A percentile compares a stretch with the other conserved stretches of the same genome.
Conservation (phyloP, 2,113 vertebrate genomes). For the Hypomesus transpacificus region DNA sequence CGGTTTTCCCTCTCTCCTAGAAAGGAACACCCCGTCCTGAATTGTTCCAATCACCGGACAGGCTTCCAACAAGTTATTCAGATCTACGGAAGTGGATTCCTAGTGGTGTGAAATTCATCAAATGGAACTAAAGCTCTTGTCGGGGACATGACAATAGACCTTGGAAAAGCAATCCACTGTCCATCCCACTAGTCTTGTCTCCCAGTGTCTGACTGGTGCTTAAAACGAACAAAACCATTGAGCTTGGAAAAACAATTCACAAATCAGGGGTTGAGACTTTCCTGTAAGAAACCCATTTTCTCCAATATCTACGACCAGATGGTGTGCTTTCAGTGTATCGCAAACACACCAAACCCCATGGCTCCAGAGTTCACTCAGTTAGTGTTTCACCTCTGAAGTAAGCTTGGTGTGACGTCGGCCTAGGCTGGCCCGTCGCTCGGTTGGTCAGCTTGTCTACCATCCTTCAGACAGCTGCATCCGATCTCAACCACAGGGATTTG, state of each 20-base stretch:
- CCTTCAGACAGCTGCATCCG: constrained; percentile 46
- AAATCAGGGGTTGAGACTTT: too few species aligned
- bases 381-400: neutral
- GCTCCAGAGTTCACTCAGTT: neutral
- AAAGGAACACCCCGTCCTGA: constrained; percentile 32
- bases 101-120: neutral
- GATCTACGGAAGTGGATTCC: neutral
- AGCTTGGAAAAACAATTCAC: too few species aligned
- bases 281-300: too few species aligned
- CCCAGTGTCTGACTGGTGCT: too few species aligned
- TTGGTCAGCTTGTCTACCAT: neutral
- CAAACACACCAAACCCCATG: neutral
- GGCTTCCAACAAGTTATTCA: neutral
- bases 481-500: constrained; percentile 32
- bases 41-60: constrained; percentile 7
- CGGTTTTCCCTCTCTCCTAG: constrained; percentile 19
- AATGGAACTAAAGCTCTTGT: neutral
- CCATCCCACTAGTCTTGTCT: neutral
- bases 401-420: neutral
- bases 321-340: too few species aligned
- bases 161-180: neutral
- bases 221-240: too few species aligned
- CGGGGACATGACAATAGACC: neutral
- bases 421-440: neutral
- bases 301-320: too few species aligned